Evolutionary conservation across 2,797 vertebrate species (phyloP), one percentile per base, ranked within the genome.

Genomic region (Steatocranus sp.): DNA sequence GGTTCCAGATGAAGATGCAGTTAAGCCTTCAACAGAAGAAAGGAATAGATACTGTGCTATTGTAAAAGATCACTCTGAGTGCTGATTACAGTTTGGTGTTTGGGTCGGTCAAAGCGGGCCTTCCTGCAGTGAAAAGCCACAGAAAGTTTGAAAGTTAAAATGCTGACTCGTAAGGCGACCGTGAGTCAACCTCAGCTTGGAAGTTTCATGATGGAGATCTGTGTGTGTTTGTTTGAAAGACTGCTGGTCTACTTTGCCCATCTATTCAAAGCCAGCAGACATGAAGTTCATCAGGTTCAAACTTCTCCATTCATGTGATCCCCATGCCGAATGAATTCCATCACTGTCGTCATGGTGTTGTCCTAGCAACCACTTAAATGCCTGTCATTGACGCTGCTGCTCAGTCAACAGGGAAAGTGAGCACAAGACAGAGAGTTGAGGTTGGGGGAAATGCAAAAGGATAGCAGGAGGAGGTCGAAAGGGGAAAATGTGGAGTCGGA

Each of bases 321-420:
- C 77, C 75, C 78, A 53, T 46, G 50, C 82, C 78, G 25, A 89
- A 90, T 82, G 75, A 86, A 92, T 94, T 94, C 92, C 91, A 92
- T 92, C 89, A 79, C 85, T 89, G 92, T 95, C 83, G 92, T 93
- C 92, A 93, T 93, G 91, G 90, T 76, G 85, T 93, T 90, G 93
- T 88, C 94, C 93, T 91, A 90, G 92, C 92, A 95, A 95, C 95
- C 82, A 53, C 83, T 88, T 73, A 77, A 87, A 86, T 76, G 87
- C 81, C 84, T 80, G 80, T 89, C 89, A 90, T n/a, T 86, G 91
- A 90, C 75, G 85, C 86, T n/a, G 50, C 78, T 81, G 80, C 83
- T 92, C 82, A 86, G 88, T 92, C 90, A 92, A 87, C 86, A 88
- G 83, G 58, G 78, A 76, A 51, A 83, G 32, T 10, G 46, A 83